Conservation (phyloP, 2,113 vertebrate species). For the Channa maculata region DNA sequence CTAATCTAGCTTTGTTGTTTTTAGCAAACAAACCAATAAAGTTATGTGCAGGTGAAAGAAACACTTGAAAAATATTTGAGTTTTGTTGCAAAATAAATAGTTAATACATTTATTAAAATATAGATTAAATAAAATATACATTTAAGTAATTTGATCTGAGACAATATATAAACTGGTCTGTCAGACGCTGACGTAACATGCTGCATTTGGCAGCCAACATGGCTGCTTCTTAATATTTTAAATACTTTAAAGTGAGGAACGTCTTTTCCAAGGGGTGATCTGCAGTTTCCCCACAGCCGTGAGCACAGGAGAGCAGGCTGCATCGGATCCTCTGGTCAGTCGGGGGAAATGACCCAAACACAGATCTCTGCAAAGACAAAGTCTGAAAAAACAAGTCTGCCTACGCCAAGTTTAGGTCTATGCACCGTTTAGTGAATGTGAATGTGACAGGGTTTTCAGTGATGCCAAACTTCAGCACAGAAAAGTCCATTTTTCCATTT, state of each 20-base stretch:
- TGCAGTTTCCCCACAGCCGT: slow-evolving; percentile 52
- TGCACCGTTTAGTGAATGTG: too few species aligned
- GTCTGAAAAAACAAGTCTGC: too few species aligned
- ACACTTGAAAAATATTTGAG: too few species aligned
- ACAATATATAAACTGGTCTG: not conserved
- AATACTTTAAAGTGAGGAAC: slow-evolving; percentile 26
- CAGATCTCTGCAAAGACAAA: slow-evolving; percentile 25
- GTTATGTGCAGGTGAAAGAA: too few species aligned
- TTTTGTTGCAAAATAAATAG: slow-evolving; percentile 12
- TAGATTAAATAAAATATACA: not conserved
- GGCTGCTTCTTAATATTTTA: not conserved
- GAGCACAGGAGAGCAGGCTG: slow-evolving; percentile 12
- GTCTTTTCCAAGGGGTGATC: slow-evolving; percentile 50
- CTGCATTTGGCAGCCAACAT: not conserved
- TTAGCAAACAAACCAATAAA: too few species aligned
- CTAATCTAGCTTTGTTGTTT: too few species aligned
- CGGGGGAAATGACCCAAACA: not conserved
- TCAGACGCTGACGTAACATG: not conserved
- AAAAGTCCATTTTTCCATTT: too few species aligned
- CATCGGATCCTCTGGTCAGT: not conserved
- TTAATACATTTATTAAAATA: slow-evolving; percentile 1
- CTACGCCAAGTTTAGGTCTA: too few species aligned
- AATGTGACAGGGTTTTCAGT: too few species aligned
- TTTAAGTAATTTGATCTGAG: not conserved
- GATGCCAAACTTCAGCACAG: too few species aligned